Percentiles rank a stretch among this genome's conserved stretches.
These are phyloP conservation scores for Toxostoma redivivum DNA, from an alignment of 2,113 vertebrate genomes.

Conservation along the genomic window DNA sequence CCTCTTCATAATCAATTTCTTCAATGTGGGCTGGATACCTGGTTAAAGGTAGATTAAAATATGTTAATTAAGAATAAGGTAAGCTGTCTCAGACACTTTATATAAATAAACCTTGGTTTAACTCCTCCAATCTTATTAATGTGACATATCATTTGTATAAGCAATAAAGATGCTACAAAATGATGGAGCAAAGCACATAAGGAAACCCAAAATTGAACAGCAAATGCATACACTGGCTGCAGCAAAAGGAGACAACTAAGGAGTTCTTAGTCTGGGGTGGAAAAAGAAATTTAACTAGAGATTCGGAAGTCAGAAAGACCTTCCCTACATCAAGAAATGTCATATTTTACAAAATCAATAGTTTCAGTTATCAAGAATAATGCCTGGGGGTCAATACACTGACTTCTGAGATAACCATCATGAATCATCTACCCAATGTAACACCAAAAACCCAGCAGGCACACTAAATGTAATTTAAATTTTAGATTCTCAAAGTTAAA, in stretches of 20 bases:
- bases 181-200: not conserved
- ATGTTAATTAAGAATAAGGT: not conserved
- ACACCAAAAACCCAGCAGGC: not conserved
- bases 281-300: not conserved
- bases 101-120: not conserved
- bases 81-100: not conserved
- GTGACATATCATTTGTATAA: not conserved
- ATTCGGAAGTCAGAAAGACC: not conserved
- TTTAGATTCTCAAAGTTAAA: not conserved
- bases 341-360: not conserved
- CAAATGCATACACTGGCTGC: not conserved
- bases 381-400: not conserved
- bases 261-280: not conserved
- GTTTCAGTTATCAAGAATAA: not conserved
- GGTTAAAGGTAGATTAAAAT: not conserved
- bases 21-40: conserved; percentile 96
- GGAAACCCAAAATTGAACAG: not conserved
- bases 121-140: not conserved
- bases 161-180: not conserved
- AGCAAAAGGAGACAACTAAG: not conserved
- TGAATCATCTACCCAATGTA: not conserved
- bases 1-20: conserved; percentile 93
- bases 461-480: not conserved
- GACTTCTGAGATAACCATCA: not conserved
- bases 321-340: not conserved